A percentile compares a stretch with the other conserved stretches of the same genome.
These are phyloP conservation scores for Albula glossodonta DNA, from an alignment of 2,113 vertebrate genomes.

Conservation along the genomic window DNA sequence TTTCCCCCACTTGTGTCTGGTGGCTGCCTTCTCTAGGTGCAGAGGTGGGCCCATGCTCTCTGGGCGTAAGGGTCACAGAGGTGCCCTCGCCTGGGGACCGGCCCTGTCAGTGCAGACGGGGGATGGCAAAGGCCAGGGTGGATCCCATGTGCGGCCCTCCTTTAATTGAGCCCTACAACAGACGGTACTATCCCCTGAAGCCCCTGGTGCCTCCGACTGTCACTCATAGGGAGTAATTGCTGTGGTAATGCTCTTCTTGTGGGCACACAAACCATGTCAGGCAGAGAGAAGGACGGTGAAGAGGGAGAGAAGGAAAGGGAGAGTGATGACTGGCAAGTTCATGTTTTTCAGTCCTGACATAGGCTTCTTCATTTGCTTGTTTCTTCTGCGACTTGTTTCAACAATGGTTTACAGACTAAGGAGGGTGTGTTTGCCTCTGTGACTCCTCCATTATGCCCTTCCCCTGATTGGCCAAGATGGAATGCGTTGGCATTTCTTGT, in stretches of 20 bases:
- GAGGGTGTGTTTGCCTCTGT: background rate
- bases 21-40: background rate
- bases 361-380: background rate
- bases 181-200: background rate
- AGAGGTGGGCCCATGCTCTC: background rate
- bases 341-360: background rate
- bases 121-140: background rate
- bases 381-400: background rate
- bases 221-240: constrained; percentile 6
- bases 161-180: constrained; percentile 8
- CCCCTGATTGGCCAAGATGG: background rate
- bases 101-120: background rate
- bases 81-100: background rate
- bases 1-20: background rate
- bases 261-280: background rate
- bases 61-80: background rate
- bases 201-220: constrained; percentile 2
- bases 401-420: background rate
- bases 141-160: constrained; percentile 1
- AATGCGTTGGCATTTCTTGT: background rate
- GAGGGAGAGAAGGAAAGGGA: background rate
- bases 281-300: background rate
- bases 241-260: background rate
- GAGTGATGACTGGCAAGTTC: background rate
- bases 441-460: background rate